phyloP scores from a whole-genome alignment of 2,888 invertebrate genomes.

The Euclidia mi region DNA sequence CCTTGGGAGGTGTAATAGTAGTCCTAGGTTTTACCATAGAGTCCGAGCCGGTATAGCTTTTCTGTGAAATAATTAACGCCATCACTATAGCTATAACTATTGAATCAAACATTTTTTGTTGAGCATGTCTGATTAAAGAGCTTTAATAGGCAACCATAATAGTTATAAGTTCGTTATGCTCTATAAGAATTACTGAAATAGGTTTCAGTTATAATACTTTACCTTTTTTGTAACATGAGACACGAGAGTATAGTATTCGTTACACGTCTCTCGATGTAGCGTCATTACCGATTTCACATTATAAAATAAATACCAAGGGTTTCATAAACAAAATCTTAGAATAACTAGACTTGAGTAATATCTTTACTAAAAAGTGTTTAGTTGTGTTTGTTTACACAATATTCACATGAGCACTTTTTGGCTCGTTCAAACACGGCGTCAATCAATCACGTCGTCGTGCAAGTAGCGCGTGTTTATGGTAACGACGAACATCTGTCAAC shows the following conservation, averaged over 20 bases:
- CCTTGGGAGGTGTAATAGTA: constrained; percentile 48
- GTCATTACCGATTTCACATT: constrained; percentile 4
- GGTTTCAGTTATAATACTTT: too few species aligned
- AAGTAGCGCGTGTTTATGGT: constrained; percentile 57
- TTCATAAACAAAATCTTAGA: constrained; percentile 21
- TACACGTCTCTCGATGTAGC: too few species aligned
- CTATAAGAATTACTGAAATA: too few species aligned
- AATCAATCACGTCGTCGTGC: constrained; percentile 55
- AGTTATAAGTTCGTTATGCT: too few species aligned
- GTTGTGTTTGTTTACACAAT: constrained; percentile 22
- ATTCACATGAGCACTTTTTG: constrained; percentile 35
- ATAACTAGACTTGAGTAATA: constrained; percentile 20
- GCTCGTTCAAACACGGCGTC: constrained; percentile 60
- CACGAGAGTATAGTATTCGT: too few species aligned
- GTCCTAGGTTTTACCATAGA: constrained; percentile 66
- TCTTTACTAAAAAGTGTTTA: constrained; percentile 22
- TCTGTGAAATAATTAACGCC: constrained; percentile 61
- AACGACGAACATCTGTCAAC: constrained; percentile 62
- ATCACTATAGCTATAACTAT: constrained; percentile 1
- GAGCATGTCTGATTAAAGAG: too few species aligned
- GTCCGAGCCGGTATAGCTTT: constrained; percentile 68
- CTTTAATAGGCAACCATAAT: too few species aligned
- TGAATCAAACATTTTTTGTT: background rate
- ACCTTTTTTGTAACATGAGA: too few species aligned
- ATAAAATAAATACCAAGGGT: constrained; percentile 8